These are phyloP conservation scores for Zelleria hepariella DNA, from an alignment of 2,888 invertebrate species.

Conservation along the genomic window DNA sequence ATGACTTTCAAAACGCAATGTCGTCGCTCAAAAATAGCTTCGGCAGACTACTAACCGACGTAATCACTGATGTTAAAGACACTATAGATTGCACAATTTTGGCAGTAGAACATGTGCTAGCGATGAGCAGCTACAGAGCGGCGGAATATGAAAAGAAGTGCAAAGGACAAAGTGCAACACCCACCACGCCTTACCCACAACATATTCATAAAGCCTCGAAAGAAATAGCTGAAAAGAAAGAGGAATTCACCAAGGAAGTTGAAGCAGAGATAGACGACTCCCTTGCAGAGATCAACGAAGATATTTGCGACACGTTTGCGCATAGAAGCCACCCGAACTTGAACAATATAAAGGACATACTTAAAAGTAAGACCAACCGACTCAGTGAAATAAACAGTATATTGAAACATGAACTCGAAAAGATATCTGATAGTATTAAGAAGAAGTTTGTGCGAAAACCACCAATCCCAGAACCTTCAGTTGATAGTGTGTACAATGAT, in stretches of 20 bases:
- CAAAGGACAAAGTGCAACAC: neutral
- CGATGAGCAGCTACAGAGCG: slow-evolving; percentile 17
- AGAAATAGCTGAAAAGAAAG: neutral
- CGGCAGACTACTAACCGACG: slow-evolving; percentile 43
- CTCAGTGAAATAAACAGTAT: slow-evolving; percentile 32
- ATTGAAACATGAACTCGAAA: slow-evolving; percentile 34
- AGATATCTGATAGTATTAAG: slow-evolving; percentile 31
- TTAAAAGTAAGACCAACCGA: slow-evolving; percentile 32
- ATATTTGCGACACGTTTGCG: slow-evolving; percentile 22
- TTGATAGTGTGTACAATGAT: slow-evolving; percentile 31
- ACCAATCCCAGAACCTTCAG: slow-evolving; percentile 20
- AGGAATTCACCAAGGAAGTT: slow-evolving; percentile 7
- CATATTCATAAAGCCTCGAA: neutral
- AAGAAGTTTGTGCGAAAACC: slow-evolving; percentile 20
- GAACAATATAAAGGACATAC: slow-evolving; percentile 21
- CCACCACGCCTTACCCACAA: neutral
- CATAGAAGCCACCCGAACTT: slow-evolving; percentile 20
- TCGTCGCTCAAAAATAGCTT: slow-evolving; percentile 38
- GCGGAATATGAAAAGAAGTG: slow-evolving; percentile 9
- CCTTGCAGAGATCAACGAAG: slow-evolving; percentile 20
- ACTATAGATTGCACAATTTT: slow-evolving; percentile 50
- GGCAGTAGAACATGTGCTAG: slow-evolving; percentile 44
- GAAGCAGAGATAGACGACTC: slow-evolving; percentile 20
- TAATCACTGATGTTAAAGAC: slow-evolving; percentile 44
- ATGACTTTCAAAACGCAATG: slow-evolving; percentile 36